Conservation (phyloP, 2,113 vertebrate genomes). For the Indicator indicator region DNA sequence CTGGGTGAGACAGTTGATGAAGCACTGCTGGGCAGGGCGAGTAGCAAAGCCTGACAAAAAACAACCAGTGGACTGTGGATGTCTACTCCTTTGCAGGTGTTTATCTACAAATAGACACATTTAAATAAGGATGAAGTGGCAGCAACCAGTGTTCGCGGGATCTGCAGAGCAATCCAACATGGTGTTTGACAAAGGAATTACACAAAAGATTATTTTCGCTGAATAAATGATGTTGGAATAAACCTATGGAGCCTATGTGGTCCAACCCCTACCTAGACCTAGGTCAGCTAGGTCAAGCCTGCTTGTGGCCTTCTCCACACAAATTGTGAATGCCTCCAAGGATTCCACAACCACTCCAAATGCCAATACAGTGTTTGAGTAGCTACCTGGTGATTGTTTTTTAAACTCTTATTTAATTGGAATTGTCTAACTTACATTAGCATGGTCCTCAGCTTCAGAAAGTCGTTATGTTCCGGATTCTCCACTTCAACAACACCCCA, state of each 20-base stretch:
- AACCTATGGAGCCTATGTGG: neutral
- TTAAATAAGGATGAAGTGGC: neutral
- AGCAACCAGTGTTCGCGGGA: neutral
- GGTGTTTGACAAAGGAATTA: fast-evolving
- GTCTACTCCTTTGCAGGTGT: neutral
- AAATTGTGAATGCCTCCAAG: neutral
- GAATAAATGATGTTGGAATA: neutral
- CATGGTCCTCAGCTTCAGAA: conserved; percentile 98
- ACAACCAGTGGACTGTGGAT: neutral
- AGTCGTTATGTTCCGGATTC: conserved; percentile 98
- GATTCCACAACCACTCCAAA: neutral
- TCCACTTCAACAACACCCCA: conserved; percentile 99
- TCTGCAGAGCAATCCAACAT: neutral
- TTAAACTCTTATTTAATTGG: neutral
- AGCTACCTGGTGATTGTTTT: neutral
- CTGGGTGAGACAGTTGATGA: fast-evolving
- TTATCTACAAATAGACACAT: neutral
- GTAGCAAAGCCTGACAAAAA: neutral
- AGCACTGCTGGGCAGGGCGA: neutral
- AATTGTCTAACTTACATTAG: conserved; percentile 86
- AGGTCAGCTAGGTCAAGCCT: neutral
- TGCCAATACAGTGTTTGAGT: fast-evolving
- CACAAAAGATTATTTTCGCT: neutral
- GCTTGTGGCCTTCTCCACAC: neutral
- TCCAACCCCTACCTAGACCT: neutral